Conservation (phyloP, 2,113 vertebrate species). For the Raphicerus campestris region DNA sequence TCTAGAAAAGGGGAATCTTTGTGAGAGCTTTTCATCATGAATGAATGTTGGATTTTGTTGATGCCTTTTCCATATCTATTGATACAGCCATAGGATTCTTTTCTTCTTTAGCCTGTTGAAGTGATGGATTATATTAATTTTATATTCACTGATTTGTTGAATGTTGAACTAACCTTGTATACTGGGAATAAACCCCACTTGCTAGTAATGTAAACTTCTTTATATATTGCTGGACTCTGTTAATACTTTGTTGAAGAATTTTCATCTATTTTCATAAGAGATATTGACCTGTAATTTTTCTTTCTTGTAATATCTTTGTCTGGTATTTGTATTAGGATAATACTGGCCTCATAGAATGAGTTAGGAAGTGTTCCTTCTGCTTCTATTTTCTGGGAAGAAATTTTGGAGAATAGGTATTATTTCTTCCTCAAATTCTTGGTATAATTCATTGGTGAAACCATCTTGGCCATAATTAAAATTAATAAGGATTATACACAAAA, state of each 20-base stretch:
- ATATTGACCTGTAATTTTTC: background rate
- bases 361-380: background rate
- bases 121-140: background rate
- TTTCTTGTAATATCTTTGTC: background rate
- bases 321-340: background rate
- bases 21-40: background rate
- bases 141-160: background rate
- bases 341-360: background rate
- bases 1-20: background rate
- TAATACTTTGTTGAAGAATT: background rate
- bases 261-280: background rate
- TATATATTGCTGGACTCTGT: background rate
- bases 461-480: background rate
- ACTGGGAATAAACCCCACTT: background rate
- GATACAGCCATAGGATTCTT: background rate
- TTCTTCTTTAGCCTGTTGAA: background rate
- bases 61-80: background rate
- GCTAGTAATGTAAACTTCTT: background rate
- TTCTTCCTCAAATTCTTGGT: background rate
- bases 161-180: background rate
- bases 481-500: background rate
- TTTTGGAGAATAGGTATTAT: background rate
- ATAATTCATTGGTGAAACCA: background rate
- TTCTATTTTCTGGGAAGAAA: constrained; percentile 15
- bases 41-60: background rate